phyloP scores from a whole-genome alignment of 2,797 vertebrate species.

The Pseudotriccus pelzelni region DNA sequence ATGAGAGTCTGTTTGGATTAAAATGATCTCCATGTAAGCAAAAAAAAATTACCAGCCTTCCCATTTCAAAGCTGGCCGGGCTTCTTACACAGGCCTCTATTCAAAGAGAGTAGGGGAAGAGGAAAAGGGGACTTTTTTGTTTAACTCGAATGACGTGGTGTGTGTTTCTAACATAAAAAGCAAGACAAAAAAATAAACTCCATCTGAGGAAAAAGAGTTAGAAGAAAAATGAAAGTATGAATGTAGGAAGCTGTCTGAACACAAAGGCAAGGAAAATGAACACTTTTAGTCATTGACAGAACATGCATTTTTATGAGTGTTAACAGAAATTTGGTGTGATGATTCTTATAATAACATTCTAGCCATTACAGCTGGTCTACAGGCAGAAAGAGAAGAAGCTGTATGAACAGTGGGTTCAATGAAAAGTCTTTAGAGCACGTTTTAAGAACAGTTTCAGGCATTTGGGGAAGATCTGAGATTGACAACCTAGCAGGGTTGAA shows the following conservation, averaged over 20 bases:
- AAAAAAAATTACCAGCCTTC: constrained; percentile 48
- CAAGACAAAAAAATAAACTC: constrained; percentile 40
- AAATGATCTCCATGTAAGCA: constrained; percentile 62
- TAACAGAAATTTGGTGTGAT: constrained; percentile 49
- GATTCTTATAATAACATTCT: not conserved
- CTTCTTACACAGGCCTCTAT: constrained; percentile 48
- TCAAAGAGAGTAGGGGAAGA: constrained; percentile 33
- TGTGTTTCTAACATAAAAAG: constrained; percentile 61
- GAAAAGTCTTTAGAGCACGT: not conserved
- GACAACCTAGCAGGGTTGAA: not conserved
- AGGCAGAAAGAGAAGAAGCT: constrained; percentile 14
- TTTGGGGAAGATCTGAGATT: not conserved
- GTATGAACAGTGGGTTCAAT: not conserved
- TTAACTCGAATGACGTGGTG: constrained; percentile 35
- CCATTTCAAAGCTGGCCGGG: constrained; percentile 53
- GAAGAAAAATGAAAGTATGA: constrained; percentile 50
- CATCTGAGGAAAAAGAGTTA: constrained; percentile 43
- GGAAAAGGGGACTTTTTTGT: constrained; percentile 55
- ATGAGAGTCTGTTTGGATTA: constrained; percentile 57
- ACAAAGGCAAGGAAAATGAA: constrained; percentile 54
- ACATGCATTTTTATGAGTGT: constrained; percentile 32
- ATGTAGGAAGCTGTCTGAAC: constrained; percentile 46
- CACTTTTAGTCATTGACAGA: constrained; percentile 41
- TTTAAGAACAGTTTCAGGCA: not conserved
- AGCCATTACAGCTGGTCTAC: constrained; percentile 7